phyloP scores from a whole-genome alignment of 37 sponge, comb jelly and placozoan genomes.

The Dysidea cf. avara region DNA sequence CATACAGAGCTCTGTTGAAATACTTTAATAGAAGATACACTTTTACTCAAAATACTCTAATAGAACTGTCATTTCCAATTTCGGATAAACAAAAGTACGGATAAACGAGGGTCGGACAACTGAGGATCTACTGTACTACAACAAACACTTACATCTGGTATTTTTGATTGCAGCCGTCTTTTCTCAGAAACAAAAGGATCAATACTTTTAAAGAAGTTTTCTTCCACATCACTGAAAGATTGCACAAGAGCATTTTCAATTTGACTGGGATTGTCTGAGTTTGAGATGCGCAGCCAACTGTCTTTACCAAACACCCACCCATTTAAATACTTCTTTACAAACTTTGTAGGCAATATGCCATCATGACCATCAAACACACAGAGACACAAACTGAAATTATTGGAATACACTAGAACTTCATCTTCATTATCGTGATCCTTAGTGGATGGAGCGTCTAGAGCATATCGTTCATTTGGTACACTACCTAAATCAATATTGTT shows the following conservation, averaged over 20 bases:
- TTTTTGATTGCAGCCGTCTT: constrained; percentile 22
- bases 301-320: too few species aligned
- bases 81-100: too few species aligned
- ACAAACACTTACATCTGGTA: constrained; percentile 61
- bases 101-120: too few species aligned
- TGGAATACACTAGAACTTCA: background rate
- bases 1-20: too few species aligned
- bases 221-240: constrained; percentile 52
- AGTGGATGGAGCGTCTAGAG: background rate
- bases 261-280: background rate
- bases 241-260: constrained; percentile 31
- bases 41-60: too few species aligned
- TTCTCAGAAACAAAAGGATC: constrained; percentile 24
- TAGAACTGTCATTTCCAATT: too few species aligned
- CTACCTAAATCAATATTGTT: constrained; percentile 12
- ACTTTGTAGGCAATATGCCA: constrained; percentile 67
- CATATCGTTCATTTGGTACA: constrained; percentile 61
- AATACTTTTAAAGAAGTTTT: constrained; percentile 54
- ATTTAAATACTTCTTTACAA: constrained; percentile 41
- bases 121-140: too few species aligned
- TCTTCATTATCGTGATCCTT: constrained; percentile 71
- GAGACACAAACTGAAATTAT: constrained; percentile 7
- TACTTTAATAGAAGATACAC: too few species aligned
- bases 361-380: constrained; percentile 95
- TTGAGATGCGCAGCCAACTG: background rate